These are phyloP conservation scores for Irena cyanogastra DNA, from an alignment of 2,113 vertebrate genomes.

Conservation along the genomic window DNA sequence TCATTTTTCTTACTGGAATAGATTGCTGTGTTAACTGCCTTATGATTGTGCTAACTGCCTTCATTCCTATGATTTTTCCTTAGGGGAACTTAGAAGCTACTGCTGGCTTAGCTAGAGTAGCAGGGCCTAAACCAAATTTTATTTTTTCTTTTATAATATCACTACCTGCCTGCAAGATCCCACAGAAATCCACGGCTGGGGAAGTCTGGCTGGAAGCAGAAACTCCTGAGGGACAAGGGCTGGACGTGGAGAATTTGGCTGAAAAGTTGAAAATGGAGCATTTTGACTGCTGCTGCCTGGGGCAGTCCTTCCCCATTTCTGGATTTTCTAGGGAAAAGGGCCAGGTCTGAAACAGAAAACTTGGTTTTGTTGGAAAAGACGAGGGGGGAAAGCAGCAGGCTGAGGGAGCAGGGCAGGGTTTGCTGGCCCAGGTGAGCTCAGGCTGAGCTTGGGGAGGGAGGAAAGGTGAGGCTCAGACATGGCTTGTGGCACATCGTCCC, in stretches of 20 bases:
- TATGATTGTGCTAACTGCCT: too few species aligned
- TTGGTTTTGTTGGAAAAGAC: not conserved
- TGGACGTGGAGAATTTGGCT: not conserved
- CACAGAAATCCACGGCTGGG: not conserved
- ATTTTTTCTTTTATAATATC: not conserved
- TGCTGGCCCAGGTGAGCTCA: not conserved
- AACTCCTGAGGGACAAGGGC: not conserved
- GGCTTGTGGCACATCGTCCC: not conserved
- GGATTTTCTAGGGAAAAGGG: not conserved
- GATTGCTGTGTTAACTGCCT: too few species aligned
- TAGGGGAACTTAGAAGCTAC: too few species aligned
- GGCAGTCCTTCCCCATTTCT: too few species aligned
- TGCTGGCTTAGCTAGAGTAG: not conserved
- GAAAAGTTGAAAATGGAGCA: not conserved
- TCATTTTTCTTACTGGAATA: too few species aligned
- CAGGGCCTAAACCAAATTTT: not conserved
- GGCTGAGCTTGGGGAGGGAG: not conserved
- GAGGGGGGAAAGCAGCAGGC: not conserved
- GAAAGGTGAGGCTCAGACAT: not conserved
- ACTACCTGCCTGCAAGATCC: not conserved
- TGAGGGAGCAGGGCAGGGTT: not conserved
- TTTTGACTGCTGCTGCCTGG: not conserved
- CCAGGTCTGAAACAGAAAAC: not conserved
- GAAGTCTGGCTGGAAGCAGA: not conserved
- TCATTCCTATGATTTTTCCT: too few species aligned